Percentiles rank a stretch among this genome's conserved stretches.
phyloP scores from a whole-genome alignment of 2,888 invertebrate species.

The Neuroscelio doddi region DNA sequence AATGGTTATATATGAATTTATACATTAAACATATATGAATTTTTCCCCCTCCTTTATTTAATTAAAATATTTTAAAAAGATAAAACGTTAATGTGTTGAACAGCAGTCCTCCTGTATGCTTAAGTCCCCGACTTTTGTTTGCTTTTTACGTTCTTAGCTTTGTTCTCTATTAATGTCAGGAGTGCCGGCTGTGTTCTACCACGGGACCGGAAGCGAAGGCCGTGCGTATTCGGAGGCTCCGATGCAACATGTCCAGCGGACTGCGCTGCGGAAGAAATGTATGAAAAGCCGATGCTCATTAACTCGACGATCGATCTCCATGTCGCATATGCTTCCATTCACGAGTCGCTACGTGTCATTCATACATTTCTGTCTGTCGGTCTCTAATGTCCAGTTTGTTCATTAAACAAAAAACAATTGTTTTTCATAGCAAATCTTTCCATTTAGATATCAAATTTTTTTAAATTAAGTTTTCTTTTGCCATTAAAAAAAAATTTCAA shows the following conservation, averaged over 20 bases:
- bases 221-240: constrained; percentile 65
- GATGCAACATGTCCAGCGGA: constrained; percentile 65
- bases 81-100: constrained; percentile 3
- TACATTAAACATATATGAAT: too few relatives aligned
- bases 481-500: constrained; percentile 2
- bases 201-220: constrained; percentile 65
- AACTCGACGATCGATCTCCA: constrained; percentile 43
- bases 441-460: too few relatives aligned
- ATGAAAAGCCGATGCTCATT: constrained; percentile 66
- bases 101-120: constrained; percentile 19
- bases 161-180: constrained; percentile 66
- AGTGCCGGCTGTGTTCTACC: constrained; percentile 66
- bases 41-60: too few relatives aligned
- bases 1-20: too few relatives aligned
- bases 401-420: constrained; percentile 2
- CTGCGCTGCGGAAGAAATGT: constrained; percentile 68
- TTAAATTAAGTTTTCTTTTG: too few relatives aligned
- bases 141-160: constrained; percentile 54
- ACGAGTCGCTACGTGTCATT: constrained; percentile 42
- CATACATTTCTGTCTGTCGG: constrained; percentile 57
- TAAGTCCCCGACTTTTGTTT: constrained; percentile 34
- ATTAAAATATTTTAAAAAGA: too few relatives aligned
- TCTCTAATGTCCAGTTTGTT: constrained; percentile 20
- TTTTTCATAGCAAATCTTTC: background rate
- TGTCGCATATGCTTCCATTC: constrained; percentile 17